Evolutionary conservation across 2,888 invertebrate genomes (phyloP).

Genomic region (Macropis europaea): DNA sequence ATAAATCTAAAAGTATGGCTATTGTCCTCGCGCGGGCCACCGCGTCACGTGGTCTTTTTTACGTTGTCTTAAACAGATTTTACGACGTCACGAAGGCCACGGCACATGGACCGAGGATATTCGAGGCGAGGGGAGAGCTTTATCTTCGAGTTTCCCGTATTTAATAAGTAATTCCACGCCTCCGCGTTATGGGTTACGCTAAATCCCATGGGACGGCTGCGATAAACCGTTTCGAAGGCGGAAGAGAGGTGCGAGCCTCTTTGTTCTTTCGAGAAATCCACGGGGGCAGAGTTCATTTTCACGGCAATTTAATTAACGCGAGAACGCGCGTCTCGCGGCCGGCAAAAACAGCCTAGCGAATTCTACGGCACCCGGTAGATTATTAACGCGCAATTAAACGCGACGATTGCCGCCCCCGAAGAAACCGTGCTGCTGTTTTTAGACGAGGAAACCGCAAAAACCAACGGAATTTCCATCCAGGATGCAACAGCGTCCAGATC

Average conservation of each 20-base stretch:
- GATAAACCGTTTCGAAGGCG: constrained; percentile 11
- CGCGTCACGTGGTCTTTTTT: constrained; percentile 47
- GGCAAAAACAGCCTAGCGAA: too few species aligned
- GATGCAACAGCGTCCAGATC: too few species aligned
- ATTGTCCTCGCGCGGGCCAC: constrained; percentile 17
- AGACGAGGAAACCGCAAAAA: too few species aligned
- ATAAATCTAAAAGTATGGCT: constrained; percentile 42
- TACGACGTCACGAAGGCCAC: constrained; percentile 37
- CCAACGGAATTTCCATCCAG: too few species aligned
- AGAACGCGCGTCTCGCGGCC: too few species aligned
- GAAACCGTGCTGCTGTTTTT: too few species aligned
- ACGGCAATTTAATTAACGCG: too few species aligned
- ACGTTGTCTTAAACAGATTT: constrained; percentile 63
- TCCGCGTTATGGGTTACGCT: constrained; percentile 11
- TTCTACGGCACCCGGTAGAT: too few species aligned
- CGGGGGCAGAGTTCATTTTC: not conserved
- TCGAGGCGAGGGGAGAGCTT: not conserved
- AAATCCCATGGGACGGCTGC: not conserved
- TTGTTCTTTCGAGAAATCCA: not conserved
- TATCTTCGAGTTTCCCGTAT: constrained; percentile 21
- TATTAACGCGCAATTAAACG: too few species aligned
- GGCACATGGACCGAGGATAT: not conserved
- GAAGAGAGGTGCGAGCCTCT: constrained; percentile 6
- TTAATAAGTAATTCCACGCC: constrained; percentile 41
- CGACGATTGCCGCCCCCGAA: too few species aligned